A percentile compares a stretch with the other conserved stretches of the same genome.
These are phyloP conservation scores for Cryptocephalus moraei DNA, from an alignment of 2,888 invertebrate genomes.

Conservation along the genomic window DNA sequence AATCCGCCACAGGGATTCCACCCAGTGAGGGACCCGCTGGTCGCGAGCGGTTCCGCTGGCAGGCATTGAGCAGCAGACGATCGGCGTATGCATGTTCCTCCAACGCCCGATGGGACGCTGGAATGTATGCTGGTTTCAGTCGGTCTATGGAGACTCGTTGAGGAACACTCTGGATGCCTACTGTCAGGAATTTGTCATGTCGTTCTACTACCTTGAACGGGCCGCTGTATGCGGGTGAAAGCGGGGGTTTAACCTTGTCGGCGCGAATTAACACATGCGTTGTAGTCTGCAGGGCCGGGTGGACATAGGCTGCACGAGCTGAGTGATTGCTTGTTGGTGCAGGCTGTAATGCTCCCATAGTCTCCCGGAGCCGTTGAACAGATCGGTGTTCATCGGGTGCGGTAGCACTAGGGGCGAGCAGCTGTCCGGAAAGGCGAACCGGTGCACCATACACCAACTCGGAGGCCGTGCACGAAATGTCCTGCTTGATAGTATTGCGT, in stretches of 20 bases:
- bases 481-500: background rate
- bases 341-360: slow-evolving; percentile 4
- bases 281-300: slow-evolving; percentile 33
- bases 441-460: slow-evolving; percentile 7
- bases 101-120: no score
- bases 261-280: slow-evolving; percentile 33
- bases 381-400: slow-evolving; percentile 1
- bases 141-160: no score
- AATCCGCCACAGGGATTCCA: slow-evolving; percentile 1
- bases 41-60: background rate
- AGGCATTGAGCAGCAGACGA: background rate
- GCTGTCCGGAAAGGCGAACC: background rate
- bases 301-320: slow-evolving; percentile 24
- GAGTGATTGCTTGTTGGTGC: slow-evolving; percentile 1
- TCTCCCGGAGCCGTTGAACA: slow-evolving; percentile 1
- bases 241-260: no score
- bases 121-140: no score
- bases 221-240: no score
- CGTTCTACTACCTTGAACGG: no score
- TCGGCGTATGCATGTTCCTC: no score
- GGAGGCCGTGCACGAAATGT: slow-evolving; percentile 3
- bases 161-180: no score
- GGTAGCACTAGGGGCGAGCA: slow-evolving; percentile 1
- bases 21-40: background rate
- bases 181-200: no score